phyloP scores from a whole-genome alignment of 2,113 vertebrate genomes.

The Argyrosomus japonicus region DNA sequence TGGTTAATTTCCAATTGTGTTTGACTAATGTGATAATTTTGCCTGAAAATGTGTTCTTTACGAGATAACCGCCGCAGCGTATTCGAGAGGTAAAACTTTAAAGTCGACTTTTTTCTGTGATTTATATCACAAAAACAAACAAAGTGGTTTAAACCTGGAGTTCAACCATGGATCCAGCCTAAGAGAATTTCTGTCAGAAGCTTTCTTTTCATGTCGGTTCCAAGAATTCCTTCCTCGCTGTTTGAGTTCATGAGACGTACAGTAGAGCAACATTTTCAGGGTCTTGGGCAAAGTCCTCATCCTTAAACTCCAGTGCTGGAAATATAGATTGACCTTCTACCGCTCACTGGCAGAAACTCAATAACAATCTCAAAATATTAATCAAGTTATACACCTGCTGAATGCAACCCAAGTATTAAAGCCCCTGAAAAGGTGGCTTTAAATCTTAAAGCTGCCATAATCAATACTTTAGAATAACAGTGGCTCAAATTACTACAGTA shows the following conservation, averaged over 20 bases:
- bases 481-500: background rate
- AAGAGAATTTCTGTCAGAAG: background rate
- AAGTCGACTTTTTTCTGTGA: background rate
- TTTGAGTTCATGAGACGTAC: background rate
- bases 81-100: background rate
- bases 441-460: background rate
- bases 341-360: background rate
- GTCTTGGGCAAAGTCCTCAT: background rate
- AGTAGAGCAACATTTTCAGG: background rate
- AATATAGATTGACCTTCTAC: conserved; percentile 16
- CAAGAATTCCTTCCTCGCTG: conserved; percentile 1
- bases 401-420: background rate
- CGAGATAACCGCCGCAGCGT: background rate
- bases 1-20: background rate
- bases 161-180: background rate
- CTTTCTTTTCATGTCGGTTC: background rate
- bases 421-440: background rate
- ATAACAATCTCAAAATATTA: background rate
- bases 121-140: background rate
- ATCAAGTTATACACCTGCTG: background rate
- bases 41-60: too few relatives aligned
- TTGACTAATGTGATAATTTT: background rate
- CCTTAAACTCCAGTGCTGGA: background rate
- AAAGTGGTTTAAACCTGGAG: background rate
- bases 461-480: background rate